Conservation (phyloP, 2,113 vertebrate genomes). For the Salvator merianae region DNA sequence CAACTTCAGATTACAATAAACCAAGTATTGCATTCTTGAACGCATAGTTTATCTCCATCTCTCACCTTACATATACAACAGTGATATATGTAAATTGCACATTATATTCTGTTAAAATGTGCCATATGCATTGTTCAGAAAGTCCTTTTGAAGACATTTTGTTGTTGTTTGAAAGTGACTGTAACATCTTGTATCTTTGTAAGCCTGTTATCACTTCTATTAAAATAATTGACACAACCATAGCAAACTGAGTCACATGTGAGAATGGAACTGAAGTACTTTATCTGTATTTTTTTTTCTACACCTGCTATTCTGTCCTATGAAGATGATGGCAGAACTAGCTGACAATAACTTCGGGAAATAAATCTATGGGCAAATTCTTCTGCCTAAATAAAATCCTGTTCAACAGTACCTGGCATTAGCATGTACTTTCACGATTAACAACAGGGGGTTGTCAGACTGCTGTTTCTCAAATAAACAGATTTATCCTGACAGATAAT, state of each 20-base stretch:
- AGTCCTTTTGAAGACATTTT: conserved; percentile 62
- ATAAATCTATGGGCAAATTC: conserved; percentile 54
- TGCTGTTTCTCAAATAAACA: conserved; percentile 76
- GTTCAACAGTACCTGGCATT: conserved; percentile 65
- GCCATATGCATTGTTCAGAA: conserved; percentile 46
- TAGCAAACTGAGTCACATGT: conserved; percentile 33
- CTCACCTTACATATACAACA: background rate
- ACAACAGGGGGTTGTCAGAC: conserved; percentile 71
- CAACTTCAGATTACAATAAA: background rate
- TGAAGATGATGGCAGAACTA: conserved; percentile 33
- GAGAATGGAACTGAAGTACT: conserved; percentile 53
- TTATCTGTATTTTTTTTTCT: conserved; percentile 62
- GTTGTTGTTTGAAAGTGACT: conserved; percentile 44
- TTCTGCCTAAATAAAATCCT: conserved; percentile 46
- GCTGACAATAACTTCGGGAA: conserved; percentile 51
- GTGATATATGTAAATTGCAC: background rate
- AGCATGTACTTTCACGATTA: conserved; percentile 73
- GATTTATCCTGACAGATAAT: conserved; percentile 80
- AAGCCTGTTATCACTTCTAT: conserved; percentile 28
- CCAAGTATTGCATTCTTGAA: background rate
- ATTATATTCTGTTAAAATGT: conserved; percentile 64
- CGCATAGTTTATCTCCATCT: background rate
- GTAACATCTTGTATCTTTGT: background rate
- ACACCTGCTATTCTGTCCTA: conserved; percentile 37
- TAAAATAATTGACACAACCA: conserved; percentile 43